phyloP scores from a whole-genome alignment of 2,797 vertebrate genomes.

The Sarcoramphus papa region DNA sequence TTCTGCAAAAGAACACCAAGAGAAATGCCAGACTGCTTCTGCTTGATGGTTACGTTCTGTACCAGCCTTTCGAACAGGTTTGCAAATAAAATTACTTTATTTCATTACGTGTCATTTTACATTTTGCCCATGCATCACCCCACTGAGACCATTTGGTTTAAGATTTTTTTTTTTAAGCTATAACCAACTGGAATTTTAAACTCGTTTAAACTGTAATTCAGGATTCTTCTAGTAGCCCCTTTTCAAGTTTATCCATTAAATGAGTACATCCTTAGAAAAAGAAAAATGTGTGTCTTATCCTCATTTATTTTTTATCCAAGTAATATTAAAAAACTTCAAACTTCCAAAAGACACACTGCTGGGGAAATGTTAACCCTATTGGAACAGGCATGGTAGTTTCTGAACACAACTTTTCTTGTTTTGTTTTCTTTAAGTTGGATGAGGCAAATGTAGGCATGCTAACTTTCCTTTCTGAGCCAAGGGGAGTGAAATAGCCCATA shows the following conservation, averaged over 20 bases:
- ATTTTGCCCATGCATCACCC: slow-evolving; percentile 39
- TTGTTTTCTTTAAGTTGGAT: not conserved
- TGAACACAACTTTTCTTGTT: not conserved
- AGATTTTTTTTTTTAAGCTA: not conserved
- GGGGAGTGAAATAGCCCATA: not conserved
- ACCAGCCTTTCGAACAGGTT: slow-evolving; percentile 33
- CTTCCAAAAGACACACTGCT: not conserved
- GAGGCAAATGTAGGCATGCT: not conserved
- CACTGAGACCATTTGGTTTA: slow-evolving; percentile 34
- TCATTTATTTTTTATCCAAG: not conserved
- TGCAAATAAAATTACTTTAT: slow-evolving; percentile 60
- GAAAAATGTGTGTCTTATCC: not conserved
- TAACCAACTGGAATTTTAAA: slow-evolving; percentile 32
- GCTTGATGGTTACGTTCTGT: slow-evolving; percentile 5
- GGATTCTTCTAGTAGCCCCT: not conserved
- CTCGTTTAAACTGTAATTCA: slow-evolving; percentile 2
- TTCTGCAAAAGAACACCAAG: slow-evolving; percentile 45
- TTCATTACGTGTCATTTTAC: slow-evolving; percentile 56
- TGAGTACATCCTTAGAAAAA: not conserved
- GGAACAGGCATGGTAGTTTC: not conserved
- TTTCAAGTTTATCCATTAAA: not conserved
- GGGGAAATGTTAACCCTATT: not conserved
- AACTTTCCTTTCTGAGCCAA: not conserved
- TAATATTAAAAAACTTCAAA: not conserved
- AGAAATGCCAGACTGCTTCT: slow-evolving; percentile 33